A percentile compares a stretch with the other conserved stretches of the same genome.
Conservation (phyloP, 1,140 invertebrate species). For the Cheumatopsyche charites region DNA sequence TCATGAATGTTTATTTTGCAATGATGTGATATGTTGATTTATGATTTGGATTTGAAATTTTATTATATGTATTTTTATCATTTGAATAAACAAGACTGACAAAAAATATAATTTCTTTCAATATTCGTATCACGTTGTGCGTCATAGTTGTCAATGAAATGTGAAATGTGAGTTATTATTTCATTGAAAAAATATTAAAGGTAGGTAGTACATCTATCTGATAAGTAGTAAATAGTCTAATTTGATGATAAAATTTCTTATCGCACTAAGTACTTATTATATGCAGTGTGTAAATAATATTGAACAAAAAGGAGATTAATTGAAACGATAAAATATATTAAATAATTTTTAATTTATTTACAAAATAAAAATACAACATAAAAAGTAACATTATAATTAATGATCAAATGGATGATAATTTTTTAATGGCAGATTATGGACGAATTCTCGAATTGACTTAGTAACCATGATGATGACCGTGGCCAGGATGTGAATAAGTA, state of each 20-base stretch:
- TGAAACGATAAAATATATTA: background rate
- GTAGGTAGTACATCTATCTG: too few relatives aligned
- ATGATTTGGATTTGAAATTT: background rate
- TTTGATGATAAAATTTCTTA: too few relatives aligned
- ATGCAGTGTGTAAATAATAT: background rate
- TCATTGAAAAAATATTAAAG: too few relatives aligned
- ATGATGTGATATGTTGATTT: conserved; percentile 3
- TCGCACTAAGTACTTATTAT: too few relatives aligned
- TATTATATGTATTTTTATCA: background rate
- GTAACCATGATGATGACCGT: conserved; percentile 29
- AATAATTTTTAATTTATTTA: background rate
- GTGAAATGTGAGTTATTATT: too few relatives aligned
- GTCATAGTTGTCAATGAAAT: too few relatives aligned
- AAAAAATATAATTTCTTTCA: conserved; percentile 8
- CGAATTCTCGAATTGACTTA: background rate
- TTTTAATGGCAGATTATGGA: conserved; percentile 1
- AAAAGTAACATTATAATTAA: background rate
- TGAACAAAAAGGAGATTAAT: background rate
- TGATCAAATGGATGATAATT: background rate
- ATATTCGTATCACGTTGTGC: background rate
- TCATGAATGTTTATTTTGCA: background rate
- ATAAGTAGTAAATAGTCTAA: too few relatives aligned
- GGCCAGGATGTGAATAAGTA: conserved; percentile 27
- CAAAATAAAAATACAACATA: background rate
- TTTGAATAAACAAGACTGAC: conserved; percentile 14